Conservation (phyloP, 2,888 invertebrate species). For the Chalcosyrphus nemorum region DNA sequence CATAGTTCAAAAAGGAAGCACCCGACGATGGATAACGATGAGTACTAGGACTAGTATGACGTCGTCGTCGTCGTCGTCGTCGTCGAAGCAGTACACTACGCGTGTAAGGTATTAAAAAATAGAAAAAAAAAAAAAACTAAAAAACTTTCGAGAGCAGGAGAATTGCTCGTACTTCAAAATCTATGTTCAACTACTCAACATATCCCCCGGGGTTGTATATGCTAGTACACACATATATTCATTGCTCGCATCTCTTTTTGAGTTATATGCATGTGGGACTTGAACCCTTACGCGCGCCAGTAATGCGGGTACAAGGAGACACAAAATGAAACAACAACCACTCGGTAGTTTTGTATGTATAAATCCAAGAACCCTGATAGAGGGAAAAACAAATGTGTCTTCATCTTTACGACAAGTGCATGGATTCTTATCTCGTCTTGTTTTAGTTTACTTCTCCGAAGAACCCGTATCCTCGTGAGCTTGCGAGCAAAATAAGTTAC, state of each 20-base stretch:
- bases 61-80: too few relatives aligned
- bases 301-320: background rate
- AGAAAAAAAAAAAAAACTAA: too few relatives aligned
- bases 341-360: too few relatives aligned
- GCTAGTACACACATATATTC: background rate
- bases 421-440: background rate
- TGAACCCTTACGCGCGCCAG: background rate
- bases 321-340: conserved; percentile 22
- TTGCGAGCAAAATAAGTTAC: background rate
- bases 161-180: conserved; percentile 37
- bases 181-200: conserved; percentile 56
- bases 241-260: conserved; percentile 17
- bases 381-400: background rate
- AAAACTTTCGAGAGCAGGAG: conserved; percentile 35
- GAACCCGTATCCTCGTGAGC: background rate
- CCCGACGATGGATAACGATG: background rate
- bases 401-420: conserved; percentile 9
- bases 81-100: background rate
- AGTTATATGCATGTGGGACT: conserved; percentile 36
- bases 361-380: conserved; percentile 10
- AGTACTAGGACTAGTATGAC: background rate
- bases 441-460: background rate
- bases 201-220: conserved; percentile 13
- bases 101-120: conserved; percentile 43
- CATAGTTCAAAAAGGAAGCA: conserved; percentile 7